Evolutionary conservation across 53 echinoderm and acorn worm species (phyloP).

Genomic region (Apostichopus leukothele): DNA sequence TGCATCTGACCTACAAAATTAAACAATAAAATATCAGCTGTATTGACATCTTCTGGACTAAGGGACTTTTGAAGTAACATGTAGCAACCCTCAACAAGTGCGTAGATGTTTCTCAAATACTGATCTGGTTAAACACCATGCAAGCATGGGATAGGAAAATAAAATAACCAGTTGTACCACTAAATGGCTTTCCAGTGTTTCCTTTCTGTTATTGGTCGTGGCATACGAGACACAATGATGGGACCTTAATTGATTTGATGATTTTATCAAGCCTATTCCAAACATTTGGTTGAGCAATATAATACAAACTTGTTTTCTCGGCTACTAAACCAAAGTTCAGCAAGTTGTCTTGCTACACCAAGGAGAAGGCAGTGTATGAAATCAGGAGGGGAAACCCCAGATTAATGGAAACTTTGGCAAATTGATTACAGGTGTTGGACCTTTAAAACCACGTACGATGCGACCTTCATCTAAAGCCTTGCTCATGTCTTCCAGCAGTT

Average conservation of each 20-base stretch:
- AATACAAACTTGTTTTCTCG: slow-evolving; percentile 38
- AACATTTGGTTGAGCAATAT: slow-evolving; percentile 42
- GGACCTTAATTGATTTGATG: slow-evolving; percentile 11
- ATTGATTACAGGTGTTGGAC: slow-evolving; percentile 55
- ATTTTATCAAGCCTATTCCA: slow-evolving; percentile 7
- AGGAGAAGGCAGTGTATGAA: slow-evolving; percentile 60
- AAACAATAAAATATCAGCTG: slow-evolving; percentile 47
- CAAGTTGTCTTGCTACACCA: slow-evolving; percentile 52
- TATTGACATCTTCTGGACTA: slow-evolving; percentile 1
- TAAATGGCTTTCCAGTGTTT: slow-evolving; percentile 54
- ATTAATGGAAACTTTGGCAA: slow-evolving; percentile 53
- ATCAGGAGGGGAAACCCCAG: slow-evolving; percentile 64
- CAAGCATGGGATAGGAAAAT: slow-evolving; percentile 53
- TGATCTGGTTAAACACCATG: slow-evolving; percentile 37
- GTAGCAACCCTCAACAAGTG: neutral
- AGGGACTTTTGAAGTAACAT: slow-evolving; percentile 22
- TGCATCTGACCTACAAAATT: slow-evolving; percentile 57
- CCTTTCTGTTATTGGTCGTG: slow-evolving; percentile 47
- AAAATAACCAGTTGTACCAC: slow-evolving; percentile 48
- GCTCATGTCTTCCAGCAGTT: slow-evolving; percentile 54
- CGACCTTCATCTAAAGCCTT: slow-evolving; percentile 45
- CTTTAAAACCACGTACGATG: slow-evolving; percentile 57
- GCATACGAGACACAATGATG: slow-evolving; percentile 36
- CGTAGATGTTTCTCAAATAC: neutral
- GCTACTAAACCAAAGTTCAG: slow-evolving; percentile 54